A percentile compares a stretch with the other conserved stretches of the same genome.
Conservation (phyloP, 2,113 vertebrate genomes). For the Syrrhaptes paradoxus region DNA sequence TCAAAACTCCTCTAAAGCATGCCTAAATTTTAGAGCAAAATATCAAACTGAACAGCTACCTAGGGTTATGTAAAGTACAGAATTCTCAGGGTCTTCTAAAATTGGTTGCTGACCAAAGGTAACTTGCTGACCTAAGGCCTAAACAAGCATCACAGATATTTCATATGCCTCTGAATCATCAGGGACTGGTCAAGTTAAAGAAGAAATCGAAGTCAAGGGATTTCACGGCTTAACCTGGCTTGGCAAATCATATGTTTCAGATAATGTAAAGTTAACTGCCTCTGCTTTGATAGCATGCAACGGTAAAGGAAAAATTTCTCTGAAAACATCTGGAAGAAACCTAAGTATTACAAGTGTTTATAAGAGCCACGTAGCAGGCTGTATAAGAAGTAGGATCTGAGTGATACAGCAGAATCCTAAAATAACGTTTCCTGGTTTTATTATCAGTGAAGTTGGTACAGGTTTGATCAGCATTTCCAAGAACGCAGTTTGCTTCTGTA, state of each 20-base stretch:
- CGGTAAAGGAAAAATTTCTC: background rate
- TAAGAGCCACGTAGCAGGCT: background rate
- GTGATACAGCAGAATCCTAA: background rate
- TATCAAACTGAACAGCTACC: background rate
- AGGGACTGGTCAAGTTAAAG: background rate
- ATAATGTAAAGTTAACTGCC: background rate
- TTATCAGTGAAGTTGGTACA: background rate
- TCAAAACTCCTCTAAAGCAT: background rate
- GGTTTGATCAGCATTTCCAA: background rate
- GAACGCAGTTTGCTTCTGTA: background rate
- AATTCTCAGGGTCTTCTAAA: background rate
- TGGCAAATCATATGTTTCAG: background rate
- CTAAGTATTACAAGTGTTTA: accelerated
- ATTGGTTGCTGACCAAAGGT: background rate
- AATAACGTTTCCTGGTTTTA: background rate
- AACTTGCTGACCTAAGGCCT: background rate
- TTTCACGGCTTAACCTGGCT: background rate
- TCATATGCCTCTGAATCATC: background rate
- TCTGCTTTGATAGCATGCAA: background rate
- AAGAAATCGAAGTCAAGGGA: background rate
- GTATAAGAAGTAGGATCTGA: background rate
- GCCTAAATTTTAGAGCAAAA: background rate
- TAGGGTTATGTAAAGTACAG: background rate
- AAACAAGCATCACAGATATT: background rate
- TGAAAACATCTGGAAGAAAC: background rate